These are phyloP conservation scores for Sylvia atricapilla DNA, from an alignment of 2,113 vertebrate species.

Conservation along the genomic window DNA sequence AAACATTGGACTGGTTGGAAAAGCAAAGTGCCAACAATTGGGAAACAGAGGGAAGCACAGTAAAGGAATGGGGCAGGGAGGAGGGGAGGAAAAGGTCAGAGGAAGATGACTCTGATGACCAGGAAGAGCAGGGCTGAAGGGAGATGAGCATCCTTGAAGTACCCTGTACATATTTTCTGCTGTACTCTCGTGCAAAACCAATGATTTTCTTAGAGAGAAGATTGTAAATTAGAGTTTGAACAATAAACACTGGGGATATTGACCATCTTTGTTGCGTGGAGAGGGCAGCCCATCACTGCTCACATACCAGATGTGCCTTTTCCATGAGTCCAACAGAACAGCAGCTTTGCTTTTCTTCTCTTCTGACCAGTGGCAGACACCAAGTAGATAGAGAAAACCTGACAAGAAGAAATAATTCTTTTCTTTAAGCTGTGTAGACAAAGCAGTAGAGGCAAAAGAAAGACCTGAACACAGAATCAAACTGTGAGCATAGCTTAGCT, in stretches of 20 bases:
- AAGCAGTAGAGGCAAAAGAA: not conserved
- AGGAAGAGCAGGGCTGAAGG: not conserved
- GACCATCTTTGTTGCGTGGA: not conserved
- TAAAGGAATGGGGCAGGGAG: rapidly evolving
- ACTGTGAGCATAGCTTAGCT: not conserved
- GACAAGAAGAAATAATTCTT: not conserved
- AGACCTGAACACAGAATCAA: not conserved
- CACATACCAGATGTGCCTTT: not conserved
- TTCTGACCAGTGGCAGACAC: not conserved
- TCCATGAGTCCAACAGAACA: not conserved
- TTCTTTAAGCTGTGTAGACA: not conserved
- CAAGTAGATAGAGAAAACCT: not conserved
- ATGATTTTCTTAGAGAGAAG: not conserved
- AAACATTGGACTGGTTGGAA: not conserved
- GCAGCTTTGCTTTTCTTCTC: not conserved
- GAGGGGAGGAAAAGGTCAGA: not conserved
- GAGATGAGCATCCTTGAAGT: not conserved
- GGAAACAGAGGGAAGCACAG: not conserved
- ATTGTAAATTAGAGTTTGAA: not conserved
- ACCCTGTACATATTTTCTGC: not conserved
- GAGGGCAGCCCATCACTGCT: not conserved
- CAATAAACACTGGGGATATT: not conserved
- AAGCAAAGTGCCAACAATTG: not conserved
- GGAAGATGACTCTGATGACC: not conserved
- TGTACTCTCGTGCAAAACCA: not conserved